Conservation (phyloP, 2,797 vertebrate species). For the Alauda arvensis region DNA sequence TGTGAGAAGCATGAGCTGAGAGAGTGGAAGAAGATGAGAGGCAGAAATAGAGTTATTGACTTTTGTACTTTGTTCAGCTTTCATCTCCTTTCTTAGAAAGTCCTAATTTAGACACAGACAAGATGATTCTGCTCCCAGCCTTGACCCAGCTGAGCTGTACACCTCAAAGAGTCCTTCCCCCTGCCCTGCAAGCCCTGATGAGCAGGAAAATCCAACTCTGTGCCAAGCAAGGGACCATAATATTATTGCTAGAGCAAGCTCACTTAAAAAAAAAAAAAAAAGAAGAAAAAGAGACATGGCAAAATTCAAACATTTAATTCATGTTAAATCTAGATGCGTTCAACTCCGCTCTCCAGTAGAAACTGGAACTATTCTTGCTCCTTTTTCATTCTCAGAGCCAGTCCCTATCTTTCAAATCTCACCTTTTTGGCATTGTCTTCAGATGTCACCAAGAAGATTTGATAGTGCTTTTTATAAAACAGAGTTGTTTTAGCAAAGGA, state of each 20-base stretch:
- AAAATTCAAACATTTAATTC: not conserved
- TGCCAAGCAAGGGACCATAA: not conserved
- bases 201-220: not conserved
- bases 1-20: not conserved
- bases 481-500: not conserved
- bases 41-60: not conserved
- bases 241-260: not conserved
- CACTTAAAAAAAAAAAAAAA: not conserved
- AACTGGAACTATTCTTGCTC: rapidly evolving
- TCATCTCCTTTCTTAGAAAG: not conserved
- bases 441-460: not conserved
- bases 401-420: not conserved
- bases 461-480: not conserved
- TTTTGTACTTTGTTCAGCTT: not conserved
- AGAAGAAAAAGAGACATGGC: not conserved
- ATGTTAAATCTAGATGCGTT: not conserved
- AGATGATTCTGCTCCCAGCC: not conserved
- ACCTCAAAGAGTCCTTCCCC: not conserved
- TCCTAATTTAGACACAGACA: not conserved
- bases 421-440: not conserved
- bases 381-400: not conserved
- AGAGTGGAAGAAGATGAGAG: not conserved
- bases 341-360: not conserved
- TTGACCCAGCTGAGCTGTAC: not conserved
- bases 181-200: not conserved